Evolutionary conservation across 2,888 invertebrate species (phyloP).

Genomic region (Campaea margaritaria): DNA sequence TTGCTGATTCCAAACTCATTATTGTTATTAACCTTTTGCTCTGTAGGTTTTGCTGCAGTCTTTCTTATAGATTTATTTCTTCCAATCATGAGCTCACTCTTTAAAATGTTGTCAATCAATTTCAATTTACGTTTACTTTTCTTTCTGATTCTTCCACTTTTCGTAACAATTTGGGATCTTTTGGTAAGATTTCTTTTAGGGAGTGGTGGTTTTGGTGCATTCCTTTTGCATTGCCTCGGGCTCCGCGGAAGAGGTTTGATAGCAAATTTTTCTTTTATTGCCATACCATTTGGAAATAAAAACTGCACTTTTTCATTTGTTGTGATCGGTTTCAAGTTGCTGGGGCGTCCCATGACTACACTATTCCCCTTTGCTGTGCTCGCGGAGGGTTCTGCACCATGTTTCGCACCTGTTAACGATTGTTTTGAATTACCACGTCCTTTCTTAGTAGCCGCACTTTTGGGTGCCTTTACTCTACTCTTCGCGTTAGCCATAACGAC

Average conservation of each 20-base stretch:
- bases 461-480: slow-evolving; percentile 68
- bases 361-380: slow-evolving; percentile 44
- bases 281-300: slow-evolving; percentile 58
- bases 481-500: slow-evolving; percentile 75
- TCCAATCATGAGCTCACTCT: slow-evolving; percentile 68
- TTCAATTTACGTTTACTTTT: slow-evolving; percentile 57
- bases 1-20: slow-evolving; percentile 71
- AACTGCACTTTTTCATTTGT: slow-evolving; percentile 53
- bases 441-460: slow-evolving; percentile 58
- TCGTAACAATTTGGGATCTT: slow-evolving; percentile 46
- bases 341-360: slow-evolving; percentile 51
- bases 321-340: slow-evolving; percentile 47
- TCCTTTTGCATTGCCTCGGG: slow-evolving; percentile 24
- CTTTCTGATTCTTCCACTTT: slow-evolving; percentile 56
- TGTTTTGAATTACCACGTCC: slow-evolving; percentile 60
- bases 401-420: slow-evolving; percentile 60
- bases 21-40: slow-evolving; percentile 69
- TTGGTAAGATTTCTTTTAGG: slow-evolving; percentile 19
- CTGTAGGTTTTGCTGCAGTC: slow-evolving; percentile 22
- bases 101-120: slow-evolving; percentile 66
- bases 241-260: slow-evolving; percentile 26
- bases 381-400: slow-evolving; percentile 41
- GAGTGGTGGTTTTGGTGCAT: slow-evolving; percentile 9
- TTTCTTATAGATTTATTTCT: slow-evolving; percentile 42
- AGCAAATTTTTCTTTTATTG: slow-evolving; percentile 47